Conservation (phyloP, 2,797 vertebrate species). For the Hybognathus amarus region DNA sequence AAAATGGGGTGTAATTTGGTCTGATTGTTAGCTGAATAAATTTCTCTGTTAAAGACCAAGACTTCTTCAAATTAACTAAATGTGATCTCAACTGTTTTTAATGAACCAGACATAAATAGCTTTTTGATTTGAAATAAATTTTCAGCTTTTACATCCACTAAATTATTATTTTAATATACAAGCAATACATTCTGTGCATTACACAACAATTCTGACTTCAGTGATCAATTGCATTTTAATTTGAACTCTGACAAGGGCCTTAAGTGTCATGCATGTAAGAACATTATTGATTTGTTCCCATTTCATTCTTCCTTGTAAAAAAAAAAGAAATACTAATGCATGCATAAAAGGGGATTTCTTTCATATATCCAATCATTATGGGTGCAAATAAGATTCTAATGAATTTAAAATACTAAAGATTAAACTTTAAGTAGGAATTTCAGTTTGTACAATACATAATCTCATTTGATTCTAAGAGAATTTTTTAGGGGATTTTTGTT, state of each 20-base stretch:
- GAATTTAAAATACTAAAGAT: background rate
- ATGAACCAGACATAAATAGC: background rate
- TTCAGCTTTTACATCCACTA: background rate
- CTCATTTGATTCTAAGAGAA: background rate
- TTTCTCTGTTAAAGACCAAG: slow-evolving; percentile 16
- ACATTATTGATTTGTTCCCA: background rate
- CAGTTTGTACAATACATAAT: background rate
- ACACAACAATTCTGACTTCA: background rate
- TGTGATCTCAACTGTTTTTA: slow-evolving; percentile 15
- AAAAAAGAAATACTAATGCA: background rate
- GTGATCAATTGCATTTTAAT: background rate
- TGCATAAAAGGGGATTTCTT: background rate
- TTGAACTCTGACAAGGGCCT: background rate
- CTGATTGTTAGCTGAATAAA: slow-evolving; percentile 34
- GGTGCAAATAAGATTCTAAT: background rate
- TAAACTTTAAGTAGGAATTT: background rate
- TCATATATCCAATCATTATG: background rate
- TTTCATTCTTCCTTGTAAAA: background rate
- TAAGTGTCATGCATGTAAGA: background rate
- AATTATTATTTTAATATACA: background rate
- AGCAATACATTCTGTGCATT: background rate
- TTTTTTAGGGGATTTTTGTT: slow-evolving; percentile 7
- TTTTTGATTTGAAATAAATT: slow-evolving; percentile 17
- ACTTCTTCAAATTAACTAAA: slow-evolving; percentile 30
- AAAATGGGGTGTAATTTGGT: slow-evolving; percentile 18